Evolutionary conservation across 2,797 vertebrate species (phyloP), one percentile per base, ranked within the genome.

Genomic region (Meda fulgida): DNA sequence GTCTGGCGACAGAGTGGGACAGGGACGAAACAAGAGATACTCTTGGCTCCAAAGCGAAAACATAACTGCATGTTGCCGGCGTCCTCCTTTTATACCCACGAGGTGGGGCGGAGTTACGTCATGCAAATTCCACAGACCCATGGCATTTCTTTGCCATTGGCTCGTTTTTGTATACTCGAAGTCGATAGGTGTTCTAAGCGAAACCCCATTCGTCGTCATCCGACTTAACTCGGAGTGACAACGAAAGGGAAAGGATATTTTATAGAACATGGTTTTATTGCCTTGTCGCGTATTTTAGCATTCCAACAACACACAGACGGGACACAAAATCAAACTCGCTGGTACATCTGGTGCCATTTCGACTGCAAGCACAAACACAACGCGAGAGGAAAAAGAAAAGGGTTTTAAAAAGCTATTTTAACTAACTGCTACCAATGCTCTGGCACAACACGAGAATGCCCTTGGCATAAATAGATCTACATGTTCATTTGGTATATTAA

Each of bases 401-500:
- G 38, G 26, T 53, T 73, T 55, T n/a, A 34, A 60, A 80, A 80
- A 86, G 26, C 79, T 93, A 93, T 96, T 97, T 96, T 95, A 96
- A 97, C 96, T 96, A 94, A 95, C 95, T 95, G 93, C 89, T 95
- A 94, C 93, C 93, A 95, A 94, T 94, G 93, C 95, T 95, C 95
- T 95, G 75, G 75, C 21, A 48, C 90, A 95, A 96, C 96, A 96
- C 92, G 94, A 95, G 94, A 92, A 95, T 95, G 96, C 96, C 96
- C 87, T 92, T 94, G 96, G 97, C 98, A 96, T 96, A 96, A 96
- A 97, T 96, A 96, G 94, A 97, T 96, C 96, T 96, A 96, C 96
- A 94, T 97, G 97, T 97, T 97, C 96, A 97, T 97, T 96, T 96
- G 96, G 96, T 96, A 91, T 96, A 97, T 98, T 97, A 98, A 96